These are phyloP conservation scores for Drosophila novamexicana DNA, from an alignment of 1,140 invertebrate species.

Conservation along the genomic window DNA sequence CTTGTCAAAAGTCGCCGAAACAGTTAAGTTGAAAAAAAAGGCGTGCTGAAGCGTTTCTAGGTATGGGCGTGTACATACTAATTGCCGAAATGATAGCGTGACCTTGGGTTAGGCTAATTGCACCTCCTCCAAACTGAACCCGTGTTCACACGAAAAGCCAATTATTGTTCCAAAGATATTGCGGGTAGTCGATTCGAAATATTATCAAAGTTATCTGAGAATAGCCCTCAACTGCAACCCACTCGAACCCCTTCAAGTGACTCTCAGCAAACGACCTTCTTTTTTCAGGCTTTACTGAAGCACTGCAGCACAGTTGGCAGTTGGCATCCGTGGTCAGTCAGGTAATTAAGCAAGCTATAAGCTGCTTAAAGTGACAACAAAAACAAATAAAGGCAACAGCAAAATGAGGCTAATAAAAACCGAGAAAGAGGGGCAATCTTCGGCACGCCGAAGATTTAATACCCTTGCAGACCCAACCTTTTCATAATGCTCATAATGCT, in stretches of 20 bases:
- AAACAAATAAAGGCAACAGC: background rate
- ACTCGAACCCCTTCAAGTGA: conserved; percentile 37
- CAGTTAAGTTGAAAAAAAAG: conserved; percentile 27
- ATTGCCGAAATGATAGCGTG: conserved; percentile 34
- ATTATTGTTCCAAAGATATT: background rate
- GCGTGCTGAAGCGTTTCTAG: conserved; percentile 10
- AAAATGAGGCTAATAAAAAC: too few relatives aligned
- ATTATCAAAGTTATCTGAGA: background rate
- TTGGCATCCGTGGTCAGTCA: conserved; percentile 58
- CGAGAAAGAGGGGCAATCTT: too few relatives aligned
- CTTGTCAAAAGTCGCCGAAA: conserved; percentile 56
- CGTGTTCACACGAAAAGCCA: background rate
- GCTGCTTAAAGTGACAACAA: conserved; percentile 64
- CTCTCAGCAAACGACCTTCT: conserved; percentile 27
- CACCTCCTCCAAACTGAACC: background rate
- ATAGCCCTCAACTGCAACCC: conserved; percentile 18
- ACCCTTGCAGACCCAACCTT: too few relatives aligned
- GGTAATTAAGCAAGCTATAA: conserved; percentile 78
- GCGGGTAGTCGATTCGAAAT: background rate
- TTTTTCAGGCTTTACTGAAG: conserved; percentile 23
- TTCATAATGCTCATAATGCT: too few relatives aligned
- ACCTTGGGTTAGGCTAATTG: conserved; percentile 17
- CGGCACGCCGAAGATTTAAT: too few relatives aligned
- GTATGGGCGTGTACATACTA: conserved; percentile 31
- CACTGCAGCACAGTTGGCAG: conserved; percentile 4